A percentile compares a stretch with the other conserved stretches of the same genome.
phyloP scores from a whole-genome alignment of 2,113 vertebrate species.

The Chelonoidis abingdonii region DNA sequence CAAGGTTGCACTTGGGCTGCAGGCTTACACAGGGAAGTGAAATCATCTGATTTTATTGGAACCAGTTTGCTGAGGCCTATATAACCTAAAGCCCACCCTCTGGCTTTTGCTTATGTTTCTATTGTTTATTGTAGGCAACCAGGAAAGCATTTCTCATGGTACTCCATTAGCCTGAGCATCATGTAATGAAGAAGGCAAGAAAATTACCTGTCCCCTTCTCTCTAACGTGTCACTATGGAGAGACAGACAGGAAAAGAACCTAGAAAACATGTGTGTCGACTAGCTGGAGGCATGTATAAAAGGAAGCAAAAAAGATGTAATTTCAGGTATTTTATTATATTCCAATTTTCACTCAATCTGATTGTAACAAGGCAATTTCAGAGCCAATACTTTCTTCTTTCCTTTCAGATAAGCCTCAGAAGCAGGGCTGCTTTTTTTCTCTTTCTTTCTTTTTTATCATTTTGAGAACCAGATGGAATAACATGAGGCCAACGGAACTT shows the following conservation, averaged over 20 bases:
- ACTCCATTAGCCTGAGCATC: constrained; percentile 12
- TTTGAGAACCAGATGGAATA: constrained; percentile 39
- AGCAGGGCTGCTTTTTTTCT: not conserved
- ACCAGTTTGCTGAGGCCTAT: not conserved
- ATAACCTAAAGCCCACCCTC: not conserved
- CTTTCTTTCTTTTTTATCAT: not conserved
- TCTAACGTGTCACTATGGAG: not conserved
- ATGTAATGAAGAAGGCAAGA: not conserved
- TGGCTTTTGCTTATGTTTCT: constrained; percentile 18
- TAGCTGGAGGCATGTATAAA: constrained; percentile 22
- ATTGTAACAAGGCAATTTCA: constrained; percentile 54
- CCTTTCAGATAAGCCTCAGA: constrained; percentile 23
- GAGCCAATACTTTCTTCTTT: constrained; percentile 7
- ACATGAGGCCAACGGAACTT: constrained; percentile 44
- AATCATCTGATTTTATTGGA: not conserved
- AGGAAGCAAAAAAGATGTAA: constrained; percentile 45
- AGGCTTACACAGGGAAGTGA: not conserved
- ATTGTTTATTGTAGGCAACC: not conserved
- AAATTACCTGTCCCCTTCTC: constrained; percentile 20
- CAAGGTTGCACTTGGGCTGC: not conserved
- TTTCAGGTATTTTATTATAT: constrained; percentile 61
- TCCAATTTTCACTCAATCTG: constrained; percentile 52
- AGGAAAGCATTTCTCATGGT: constrained; percentile 6
- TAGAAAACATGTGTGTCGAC: constrained; percentile 7
- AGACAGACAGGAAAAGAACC: constrained; percentile 10